phyloP scores from a whole-genome alignment of 2,113 vertebrate species.

The Pomatorhinus ruficollis region DNA sequence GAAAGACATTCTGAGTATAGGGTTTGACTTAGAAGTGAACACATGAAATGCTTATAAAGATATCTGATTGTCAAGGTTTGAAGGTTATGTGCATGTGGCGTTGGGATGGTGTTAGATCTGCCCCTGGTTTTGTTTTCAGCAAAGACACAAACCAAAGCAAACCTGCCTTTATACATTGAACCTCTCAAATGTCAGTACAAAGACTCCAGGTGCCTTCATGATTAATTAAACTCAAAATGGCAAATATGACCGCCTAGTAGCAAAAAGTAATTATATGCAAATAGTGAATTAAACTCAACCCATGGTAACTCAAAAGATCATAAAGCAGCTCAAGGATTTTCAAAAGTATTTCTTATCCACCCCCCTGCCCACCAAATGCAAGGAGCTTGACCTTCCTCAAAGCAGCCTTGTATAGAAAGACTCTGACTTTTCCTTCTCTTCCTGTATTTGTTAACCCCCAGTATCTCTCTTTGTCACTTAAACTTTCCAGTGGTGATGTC shows the following conservation, averaged over 20 bases:
- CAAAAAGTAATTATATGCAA: background rate
- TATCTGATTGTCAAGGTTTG: background rate
- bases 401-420: background rate
- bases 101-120: background rate
- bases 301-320: background rate
- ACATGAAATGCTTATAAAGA: background rate
- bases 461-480: background rate
- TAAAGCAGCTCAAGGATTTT: background rate
- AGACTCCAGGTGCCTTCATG: background rate
- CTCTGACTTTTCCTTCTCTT: background rate
- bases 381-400: background rate
- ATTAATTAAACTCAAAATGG: slow-evolving; percentile 34
- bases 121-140: background rate
- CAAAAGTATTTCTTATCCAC: background rate
- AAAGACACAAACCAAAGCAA: background rate
- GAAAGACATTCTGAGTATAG: background rate
- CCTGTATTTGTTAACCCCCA: background rate
- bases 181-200: background rate
- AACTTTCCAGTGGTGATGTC: background rate
- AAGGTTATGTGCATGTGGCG: accelerated
- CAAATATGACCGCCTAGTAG: background rate
- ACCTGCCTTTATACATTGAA: background rate
- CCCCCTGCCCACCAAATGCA: background rate
- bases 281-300: background rate
- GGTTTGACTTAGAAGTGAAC: background rate